A percentile compares a stretch with the other conserved stretches of the same genome.
Evolutionary conservation across 1,140 invertebrate species (phyloP).

Genomic region (Euwallacea fornicatus): DNA sequence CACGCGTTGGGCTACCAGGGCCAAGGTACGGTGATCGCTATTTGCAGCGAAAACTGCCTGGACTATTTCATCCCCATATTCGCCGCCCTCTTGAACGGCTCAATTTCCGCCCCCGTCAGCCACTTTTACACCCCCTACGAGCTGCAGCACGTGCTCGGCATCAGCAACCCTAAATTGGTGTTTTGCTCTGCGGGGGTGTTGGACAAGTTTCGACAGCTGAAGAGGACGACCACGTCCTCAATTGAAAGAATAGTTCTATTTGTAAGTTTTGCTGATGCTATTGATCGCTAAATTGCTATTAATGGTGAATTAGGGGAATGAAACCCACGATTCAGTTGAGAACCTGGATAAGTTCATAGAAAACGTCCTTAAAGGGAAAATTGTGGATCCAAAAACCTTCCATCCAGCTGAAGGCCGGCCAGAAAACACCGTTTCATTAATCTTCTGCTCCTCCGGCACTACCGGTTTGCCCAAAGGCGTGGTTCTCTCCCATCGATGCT

Average conservation of each 20-base stretch:
- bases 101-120: slow-evolving; percentile 61
- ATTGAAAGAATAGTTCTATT: slow-evolving; percentile 42
- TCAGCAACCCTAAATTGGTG: slow-evolving; percentile 58
- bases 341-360: slow-evolving; percentile 36
- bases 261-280: slow-evolving; percentile 6
- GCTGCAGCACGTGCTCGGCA: slow-evolving; percentile 55
- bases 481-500: slow-evolving; percentile 68
- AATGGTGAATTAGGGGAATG: not conserved
- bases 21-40: slow-evolving; percentile 51
- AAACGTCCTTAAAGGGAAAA: slow-evolving; percentile 8
- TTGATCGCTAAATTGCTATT: not conserved
- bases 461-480: slow-evolving; percentile 80
- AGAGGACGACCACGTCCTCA: slow-evolving; percentile 28
- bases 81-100: slow-evolving; percentile 57
- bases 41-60: slow-evolving; percentile 62
- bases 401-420: slow-evolving; percentile 31
- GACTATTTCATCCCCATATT: slow-evolving; percentile 57
- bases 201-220: slow-evolving; percentile 40
- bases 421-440: slow-evolving; percentile 46
- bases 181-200: slow-evolving; percentile 50
- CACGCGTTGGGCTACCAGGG: slow-evolving; percentile 29
- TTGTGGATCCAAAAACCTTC: slow-evolving; percentile 22
- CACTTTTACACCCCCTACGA: slow-evolving; percentile 60
- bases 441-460: slow-evolving; percentile 65
- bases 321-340: slow-evolving; percentile 10